phyloP scores from a whole-genome alignment of 2,797 vertebrate species.

The Crenuchus spilurus region DNA sequence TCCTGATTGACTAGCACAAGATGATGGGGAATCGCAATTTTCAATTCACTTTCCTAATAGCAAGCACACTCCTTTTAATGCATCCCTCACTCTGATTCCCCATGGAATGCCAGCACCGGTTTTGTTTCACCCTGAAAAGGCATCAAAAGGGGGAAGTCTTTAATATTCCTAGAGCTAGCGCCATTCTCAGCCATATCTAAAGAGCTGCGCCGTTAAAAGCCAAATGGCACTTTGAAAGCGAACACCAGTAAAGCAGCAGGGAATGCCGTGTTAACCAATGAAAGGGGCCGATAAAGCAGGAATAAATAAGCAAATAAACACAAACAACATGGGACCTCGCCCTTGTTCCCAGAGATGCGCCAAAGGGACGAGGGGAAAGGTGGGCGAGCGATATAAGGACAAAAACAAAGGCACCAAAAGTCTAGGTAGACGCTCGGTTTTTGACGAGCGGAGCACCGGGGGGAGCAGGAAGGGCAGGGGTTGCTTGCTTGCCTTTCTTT shows the following conservation, averaged over 20 bases:
- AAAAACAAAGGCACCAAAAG: conserved; percentile 13
- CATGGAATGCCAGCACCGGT: conserved; percentile 36
- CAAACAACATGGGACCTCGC: conserved; percentile 38
- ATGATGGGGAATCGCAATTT: conserved; percentile 34
- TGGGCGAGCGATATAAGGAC: conserved; percentile 37
- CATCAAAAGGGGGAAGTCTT: conserved; percentile 54
- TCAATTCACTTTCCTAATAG: conserved; percentile 55
- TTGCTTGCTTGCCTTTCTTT: conserved; percentile 26
- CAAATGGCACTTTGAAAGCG: conserved; percentile 52
- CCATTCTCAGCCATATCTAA: conserved; percentile 56
- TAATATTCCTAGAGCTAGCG: conserved; percentile 57
- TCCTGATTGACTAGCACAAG: conserved; percentile 26
- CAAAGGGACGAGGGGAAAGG: conserved; percentile 41
- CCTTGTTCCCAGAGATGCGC: conserved; percentile 32
- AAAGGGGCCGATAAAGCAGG: conserved; percentile 22
- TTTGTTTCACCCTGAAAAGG: conserved; percentile 43
- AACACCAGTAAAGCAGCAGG: conserved; percentile 53
- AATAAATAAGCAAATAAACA: conserved; percentile 41
- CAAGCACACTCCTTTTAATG: conserved; percentile 53
- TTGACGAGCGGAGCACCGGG: conserved; percentile 6
- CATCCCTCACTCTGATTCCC: conserved; percentile 55
- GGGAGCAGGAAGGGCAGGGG: neutral
- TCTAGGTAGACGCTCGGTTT: conserved; percentile 30
- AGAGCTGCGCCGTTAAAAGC: conserved; percentile 49
- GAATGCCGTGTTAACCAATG: conserved; percentile 54